phyloP scores from a whole-genome alignment of 2,888 invertebrate genomes.

The Dendrolimus houi region DNA sequence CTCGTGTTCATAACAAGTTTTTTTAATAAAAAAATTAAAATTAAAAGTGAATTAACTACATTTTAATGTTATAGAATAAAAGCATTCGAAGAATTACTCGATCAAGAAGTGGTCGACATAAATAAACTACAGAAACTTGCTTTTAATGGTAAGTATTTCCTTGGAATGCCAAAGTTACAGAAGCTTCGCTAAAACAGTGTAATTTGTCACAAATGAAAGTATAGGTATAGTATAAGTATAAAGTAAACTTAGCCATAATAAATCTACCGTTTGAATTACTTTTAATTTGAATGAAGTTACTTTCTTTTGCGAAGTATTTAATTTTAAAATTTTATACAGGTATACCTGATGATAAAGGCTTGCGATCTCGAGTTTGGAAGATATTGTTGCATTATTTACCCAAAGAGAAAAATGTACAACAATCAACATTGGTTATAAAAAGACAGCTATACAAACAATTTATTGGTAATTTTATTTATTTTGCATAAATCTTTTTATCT shows the following conservation, averaged over 20 bases:
- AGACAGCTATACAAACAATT: constrained; percentile 88
- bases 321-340: constrained; percentile 68
- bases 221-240: too few relatives aligned
- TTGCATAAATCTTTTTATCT: too few relatives aligned
- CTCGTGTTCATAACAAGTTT: too few relatives aligned
- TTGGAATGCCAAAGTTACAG: too few relatives aligned
- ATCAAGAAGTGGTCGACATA: constrained; percentile 83
- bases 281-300: constrained; percentile 2
- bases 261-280: constrained; percentile 1
- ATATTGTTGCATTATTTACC: constrained; percentile 91
- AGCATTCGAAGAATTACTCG: constrained; percentile 85
- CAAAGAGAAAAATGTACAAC: constrained; percentile 80
- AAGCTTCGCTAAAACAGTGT: too few relatives aligned
- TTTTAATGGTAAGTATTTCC: constrained; percentile 82
- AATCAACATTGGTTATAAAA: constrained; percentile 81
- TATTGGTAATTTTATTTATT: constrained; percentile 72
- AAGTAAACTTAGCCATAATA: too few relatives aligned
- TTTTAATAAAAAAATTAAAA: too few relatives aligned
- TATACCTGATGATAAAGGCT: constrained; percentile 90
- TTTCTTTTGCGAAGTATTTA: background rate
- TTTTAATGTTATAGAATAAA: constrained; percentile 79
- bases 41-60: too few relatives aligned
- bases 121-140: constrained; percentile 81
- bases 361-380: constrained; percentile 92
- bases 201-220: too few relatives aligned